A percentile compares a stretch with the other conserved stretches of the same genome.
Conservation (phyloP, 2,113 vertebrate species). For the Girardinichthys multiradiatus region DNA sequence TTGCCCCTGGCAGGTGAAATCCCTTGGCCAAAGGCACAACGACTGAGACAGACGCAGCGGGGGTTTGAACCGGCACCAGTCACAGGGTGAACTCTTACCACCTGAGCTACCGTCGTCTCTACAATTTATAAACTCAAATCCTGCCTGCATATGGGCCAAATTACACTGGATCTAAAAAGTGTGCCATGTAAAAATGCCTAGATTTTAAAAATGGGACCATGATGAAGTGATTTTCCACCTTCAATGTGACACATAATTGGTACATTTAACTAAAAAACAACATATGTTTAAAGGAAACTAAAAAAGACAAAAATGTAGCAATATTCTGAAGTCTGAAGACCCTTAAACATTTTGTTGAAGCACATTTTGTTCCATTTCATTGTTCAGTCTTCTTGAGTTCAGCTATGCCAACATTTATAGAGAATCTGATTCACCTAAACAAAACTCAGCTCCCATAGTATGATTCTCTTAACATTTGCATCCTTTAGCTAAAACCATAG, state of each 20-base stretch:
- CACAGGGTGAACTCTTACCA: too few relatives aligned
- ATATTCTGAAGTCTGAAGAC: neutral
- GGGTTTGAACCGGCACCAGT: too few relatives aligned
- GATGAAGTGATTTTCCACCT: neutral
- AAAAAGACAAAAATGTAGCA: neutral
- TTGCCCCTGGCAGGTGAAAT: too few relatives aligned
- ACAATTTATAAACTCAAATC: too few relatives aligned
- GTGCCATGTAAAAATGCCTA: neutral
- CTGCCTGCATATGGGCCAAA: neutral
- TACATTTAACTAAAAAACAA: neutral
- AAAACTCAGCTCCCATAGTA: too few relatives aligned
- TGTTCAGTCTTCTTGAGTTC: neutral
- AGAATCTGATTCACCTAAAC: neutral
- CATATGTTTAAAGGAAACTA: neutral
- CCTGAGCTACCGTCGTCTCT: too few relatives aligned
- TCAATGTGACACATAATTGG: neutral
- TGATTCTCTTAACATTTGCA: neutral
- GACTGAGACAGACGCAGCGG: too few relatives aligned
- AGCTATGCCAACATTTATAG: neutral
- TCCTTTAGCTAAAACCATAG: neutral
- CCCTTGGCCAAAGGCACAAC: too few relatives aligned
- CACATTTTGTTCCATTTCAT: neutral
- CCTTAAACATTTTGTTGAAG: neutral
- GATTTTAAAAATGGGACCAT: neutral
- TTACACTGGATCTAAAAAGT: neutral